Percentiles rank a stretch among this genome's conserved stretches.
These are phyloP conservation scores for Sebastes ruberrimus DNA, from an alignment of 2,797 vertebrate species.

Conservation along the genomic window DNA sequence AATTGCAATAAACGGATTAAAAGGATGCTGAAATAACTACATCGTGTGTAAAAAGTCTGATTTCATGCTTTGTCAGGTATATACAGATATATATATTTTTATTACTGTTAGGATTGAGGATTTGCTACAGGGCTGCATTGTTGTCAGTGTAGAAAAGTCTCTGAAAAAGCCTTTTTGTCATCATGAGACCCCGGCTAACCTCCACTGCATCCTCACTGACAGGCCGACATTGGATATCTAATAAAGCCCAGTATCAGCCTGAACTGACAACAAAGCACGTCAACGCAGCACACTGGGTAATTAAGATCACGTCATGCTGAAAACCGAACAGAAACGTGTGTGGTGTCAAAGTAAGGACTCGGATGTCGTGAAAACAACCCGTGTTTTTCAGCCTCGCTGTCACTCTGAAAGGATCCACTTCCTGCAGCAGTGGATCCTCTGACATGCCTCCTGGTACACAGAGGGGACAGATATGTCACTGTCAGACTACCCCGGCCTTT, in stretches of 20 bases:
- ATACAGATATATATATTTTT: too few species aligned
- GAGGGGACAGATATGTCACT: conserved; percentile 28
- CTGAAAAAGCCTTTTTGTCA: neutral
- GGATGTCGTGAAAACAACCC: neutral
- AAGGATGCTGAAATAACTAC: too few species aligned
- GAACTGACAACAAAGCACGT: neutral
- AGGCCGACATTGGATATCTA: neutral
- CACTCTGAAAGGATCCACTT: neutral
- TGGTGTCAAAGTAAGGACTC: neutral
- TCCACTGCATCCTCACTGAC: neutral
- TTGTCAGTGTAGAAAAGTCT: neutral
- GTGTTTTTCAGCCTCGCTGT: neutral
- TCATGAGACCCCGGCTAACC: neutral
- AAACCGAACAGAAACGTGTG: neutral
- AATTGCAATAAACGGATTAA: too few species aligned
- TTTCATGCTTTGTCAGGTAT: too few species aligned
- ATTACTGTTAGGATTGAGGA: neutral
- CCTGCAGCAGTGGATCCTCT: conserved; percentile 10
- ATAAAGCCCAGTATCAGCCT: conserved; percentile 1
- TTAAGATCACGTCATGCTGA: conserved; percentile 17
- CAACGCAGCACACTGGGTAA: neutral
- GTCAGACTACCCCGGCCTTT: conserved; percentile 20
- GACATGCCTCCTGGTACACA: neutral
- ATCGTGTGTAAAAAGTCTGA: too few species aligned
- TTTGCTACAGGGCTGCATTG: neutral